Evolutionary conservation across 2,113 vertebrate genomes (phyloP), one percentile per base, ranked within the genome.

Genomic region (Scophthalmus maximus): DNA sequence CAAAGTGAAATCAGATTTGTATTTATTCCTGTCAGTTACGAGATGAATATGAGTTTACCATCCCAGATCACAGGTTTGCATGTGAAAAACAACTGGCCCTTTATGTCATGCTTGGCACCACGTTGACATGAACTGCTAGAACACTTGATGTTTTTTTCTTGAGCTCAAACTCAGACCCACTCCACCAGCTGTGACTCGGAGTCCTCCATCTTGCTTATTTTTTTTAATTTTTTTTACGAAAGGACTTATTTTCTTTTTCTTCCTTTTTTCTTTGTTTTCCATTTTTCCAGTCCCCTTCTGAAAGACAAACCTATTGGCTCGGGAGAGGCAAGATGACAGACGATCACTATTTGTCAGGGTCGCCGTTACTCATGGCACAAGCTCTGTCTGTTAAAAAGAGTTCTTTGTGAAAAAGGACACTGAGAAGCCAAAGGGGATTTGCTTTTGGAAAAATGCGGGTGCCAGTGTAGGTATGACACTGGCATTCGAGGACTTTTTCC

Each of bases 41-140:
- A 49, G 59, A 67, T 36, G n/a, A 55, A 65, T 34, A 34, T 53
- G 60, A 64, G 27, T 69, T 67, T 50, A 60, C 29, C 32, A 32
- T 36, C 0, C 57, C 34, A 38, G 22, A 84, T 51, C 53, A 38
- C 56, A 51, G 36, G 42, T 64, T 32, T 69, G 82, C 76, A 80
- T 82, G 74, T 68, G 69, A 73, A 87, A 86, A 90, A 84, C 86
- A 88, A 89, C 84, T 55, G 78, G 60, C 68, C 79, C 81, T 49
- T 66, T 78, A 83, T 84, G 90, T 92, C 85, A 87, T 84, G 73
- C 80, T 85, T 89, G 89, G 89, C 88, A 78, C 62, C 23, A 2
- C 3, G 6, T 8, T 26, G 53, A 74, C 82, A 42, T 0, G 64
- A 29, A 71, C 83, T 80, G 81, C 50, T 51, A 56, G 64, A 89